phyloP scores from a whole-genome alignment of 2,888 invertebrate species.

The Himalopsyche anomala region DNA sequence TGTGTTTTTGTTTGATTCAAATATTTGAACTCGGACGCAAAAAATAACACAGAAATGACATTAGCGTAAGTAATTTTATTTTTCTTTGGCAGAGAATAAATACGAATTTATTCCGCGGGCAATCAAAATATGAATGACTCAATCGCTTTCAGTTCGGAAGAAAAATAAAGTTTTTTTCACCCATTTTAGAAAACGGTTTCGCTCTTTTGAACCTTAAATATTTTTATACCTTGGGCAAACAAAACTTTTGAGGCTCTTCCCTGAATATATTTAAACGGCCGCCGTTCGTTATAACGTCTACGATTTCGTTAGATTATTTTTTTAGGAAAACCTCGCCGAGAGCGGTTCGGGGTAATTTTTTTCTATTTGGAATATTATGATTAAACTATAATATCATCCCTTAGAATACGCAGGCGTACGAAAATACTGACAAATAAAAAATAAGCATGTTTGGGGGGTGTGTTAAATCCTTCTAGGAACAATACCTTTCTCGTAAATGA shows the following conservation, averaged over 20 bases:
- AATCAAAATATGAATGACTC: slow-evolving; percentile 43
- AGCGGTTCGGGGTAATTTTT: slow-evolving; percentile 7
- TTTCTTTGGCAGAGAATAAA: slow-evolving; percentile 26
- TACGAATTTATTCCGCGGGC: slow-evolving; percentile 42
- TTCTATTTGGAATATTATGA: slow-evolving; percentile 35
- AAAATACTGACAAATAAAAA: too few relatives aligned
- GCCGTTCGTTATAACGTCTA: slow-evolving; percentile 35
- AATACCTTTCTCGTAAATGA: too few relatives aligned
- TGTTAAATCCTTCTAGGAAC: too few relatives aligned
- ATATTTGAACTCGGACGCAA: slow-evolving; percentile 5
- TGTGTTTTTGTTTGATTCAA: not conserved
- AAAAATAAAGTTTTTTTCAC: slow-evolving; percentile 31
- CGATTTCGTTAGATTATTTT: slow-evolving; percentile 38
- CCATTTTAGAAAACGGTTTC: slow-evolving; percentile 27
- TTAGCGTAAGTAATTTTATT: slow-evolving; percentile 27
- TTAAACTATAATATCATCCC: not conserved
- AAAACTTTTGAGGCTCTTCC: slow-evolving; percentile 34
- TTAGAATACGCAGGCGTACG: too few relatives aligned
- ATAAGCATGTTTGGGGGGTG: too few relatives aligned
- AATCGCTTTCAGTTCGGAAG: slow-evolving; percentile 37
- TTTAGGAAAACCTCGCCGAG: slow-evolving; percentile 38
- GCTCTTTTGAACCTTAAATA: slow-evolving; percentile 43
- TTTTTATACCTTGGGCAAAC: slow-evolving; percentile 42
- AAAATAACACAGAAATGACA: slow-evolving; percentile 33
- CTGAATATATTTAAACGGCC: slow-evolving; percentile 40